A percentile compares a stretch with the other conserved stretches of the same genome.
phyloP scores from a whole-genome alignment of 2,113 vertebrate genomes.

The Solea senegalensis region DNA sequence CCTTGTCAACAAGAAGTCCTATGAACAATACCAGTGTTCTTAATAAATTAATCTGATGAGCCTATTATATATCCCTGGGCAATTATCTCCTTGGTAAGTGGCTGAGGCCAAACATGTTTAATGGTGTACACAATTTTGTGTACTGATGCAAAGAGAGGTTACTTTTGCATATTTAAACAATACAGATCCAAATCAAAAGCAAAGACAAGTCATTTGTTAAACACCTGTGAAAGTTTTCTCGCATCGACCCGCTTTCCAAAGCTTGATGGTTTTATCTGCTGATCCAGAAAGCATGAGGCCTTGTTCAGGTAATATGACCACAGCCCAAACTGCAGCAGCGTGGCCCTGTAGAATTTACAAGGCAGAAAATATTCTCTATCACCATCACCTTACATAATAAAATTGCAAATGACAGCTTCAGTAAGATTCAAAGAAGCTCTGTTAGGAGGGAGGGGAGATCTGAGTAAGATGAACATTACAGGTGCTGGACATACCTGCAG shows the following conservation, averaged over 20 bases:
- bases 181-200: not conserved
- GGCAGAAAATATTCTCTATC: slow-evolving; percentile 2
- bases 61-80: not conserved
- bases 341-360: slow-evolving; percentile 85
- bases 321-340: slow-evolving; percentile 94
- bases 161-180: not conserved
- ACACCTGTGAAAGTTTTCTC: slow-evolving; percentile 89
- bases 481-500: slow-evolving; percentile 85
- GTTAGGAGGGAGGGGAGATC: too few relatives aligned
- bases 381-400: not conserved
- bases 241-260: slow-evolving; percentile 98
- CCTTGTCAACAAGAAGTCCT: not conserved
- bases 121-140: not conserved
- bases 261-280: slow-evolving; percentile 95
- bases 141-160: not conserved
- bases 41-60: not conserved
- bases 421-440: not conserved
- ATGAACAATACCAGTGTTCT: not conserved
- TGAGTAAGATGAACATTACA: not conserved
- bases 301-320: slow-evolving; percentile 93
- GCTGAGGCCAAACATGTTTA: too few relatives aligned
- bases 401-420: not conserved
- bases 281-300: slow-evolving; percentile 97
- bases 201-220: not conserved
- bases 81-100: too few relatives aligned